Base-by-base conservation (phyloP, 2,113 vertebrate species). In the Apteryx owenii region DNA sequence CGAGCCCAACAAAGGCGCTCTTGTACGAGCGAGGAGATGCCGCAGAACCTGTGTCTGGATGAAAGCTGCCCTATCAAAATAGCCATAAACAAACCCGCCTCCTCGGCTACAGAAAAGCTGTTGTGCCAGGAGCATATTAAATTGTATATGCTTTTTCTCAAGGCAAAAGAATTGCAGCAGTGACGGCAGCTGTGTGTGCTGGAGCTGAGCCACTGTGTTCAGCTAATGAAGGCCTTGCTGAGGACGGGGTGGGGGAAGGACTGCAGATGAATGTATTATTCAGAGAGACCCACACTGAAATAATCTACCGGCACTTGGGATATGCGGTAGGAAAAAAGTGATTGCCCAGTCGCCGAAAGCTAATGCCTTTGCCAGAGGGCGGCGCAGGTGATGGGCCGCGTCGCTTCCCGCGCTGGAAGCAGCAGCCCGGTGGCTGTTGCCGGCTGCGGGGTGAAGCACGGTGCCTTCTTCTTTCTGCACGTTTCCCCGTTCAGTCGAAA, bases 131-230 rank as follows among this genome's bases (percentile, higher is more conserved):
- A 97, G 94, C 95, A 96, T 95, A 97, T 97, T 97, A 97, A 97
- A 97, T 97, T 96, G 96, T 97, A 95, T 91, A 97, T 97, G 97
- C 90, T 95, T 96, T 97, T 97, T 97, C 95, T 96, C 92, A 95
- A 97, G 95, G 96, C 94, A 68, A 94, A 97, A 97, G 97, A 97
- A 97, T 93, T 92, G 96, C 95, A 96, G 96, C 92, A 95, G 89
- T 94, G 96, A 96, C 50, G 95, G 97, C 97, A 97, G 97, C 96
- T 97, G 97, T 91, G 95, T 29, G 78, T 44, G 90, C 96, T 98
- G 98, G 97, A 97, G 95, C 94, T 0, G 77, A 94, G 97, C 95
- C 96, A 96, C 91, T 0, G 85, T 70, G 23, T 95, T 92, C 92
- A 85, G 51, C 90, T 83, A 18, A 36, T 19, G 92, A 92, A 88